Evolutionary conservation across 2,113 vertebrate species (phyloP).

Genomic region (Aptenodytes patagonicus): DNA sequence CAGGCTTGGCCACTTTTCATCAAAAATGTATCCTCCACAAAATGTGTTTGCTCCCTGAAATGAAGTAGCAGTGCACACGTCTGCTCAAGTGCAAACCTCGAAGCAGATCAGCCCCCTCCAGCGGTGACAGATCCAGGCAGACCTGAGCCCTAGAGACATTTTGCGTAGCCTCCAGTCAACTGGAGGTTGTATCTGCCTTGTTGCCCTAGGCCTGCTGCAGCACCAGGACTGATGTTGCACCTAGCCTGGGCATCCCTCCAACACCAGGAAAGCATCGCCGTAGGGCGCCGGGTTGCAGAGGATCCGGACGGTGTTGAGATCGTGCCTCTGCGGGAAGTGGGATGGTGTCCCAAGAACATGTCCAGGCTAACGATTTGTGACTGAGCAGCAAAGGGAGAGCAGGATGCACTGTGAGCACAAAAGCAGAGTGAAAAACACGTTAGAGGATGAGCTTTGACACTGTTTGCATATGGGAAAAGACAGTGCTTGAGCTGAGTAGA

Average conservation of each 20-base stretch:
- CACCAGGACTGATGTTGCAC: accelerated
- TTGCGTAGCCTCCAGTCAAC: background rate
- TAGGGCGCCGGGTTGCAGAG: background rate
- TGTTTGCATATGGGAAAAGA: background rate
- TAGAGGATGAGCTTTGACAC: background rate
- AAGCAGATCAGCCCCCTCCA: background rate
- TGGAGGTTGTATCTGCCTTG: accelerated
- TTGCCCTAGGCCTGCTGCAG: background rate
- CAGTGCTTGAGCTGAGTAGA: background rate
- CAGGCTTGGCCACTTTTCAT: background rate
- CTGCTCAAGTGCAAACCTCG: background rate
- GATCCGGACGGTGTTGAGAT: background rate
- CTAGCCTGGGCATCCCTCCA: background rate
- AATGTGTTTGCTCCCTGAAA: background rate
- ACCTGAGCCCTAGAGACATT: background rate
- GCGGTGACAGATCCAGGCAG: background rate
- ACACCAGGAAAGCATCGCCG: background rate
- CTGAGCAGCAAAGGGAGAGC: background rate
- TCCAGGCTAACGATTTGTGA: background rate
- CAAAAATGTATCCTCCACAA: background rate
- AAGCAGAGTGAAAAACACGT: background rate
- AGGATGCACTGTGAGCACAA: background rate
- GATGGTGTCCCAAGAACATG: background rate
- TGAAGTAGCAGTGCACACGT: accelerated
- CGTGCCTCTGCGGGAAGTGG: background rate